Evolutionary conservation across 2,113 vertebrate species (phyloP).

Genomic region (Sitta europaea): DNA sequence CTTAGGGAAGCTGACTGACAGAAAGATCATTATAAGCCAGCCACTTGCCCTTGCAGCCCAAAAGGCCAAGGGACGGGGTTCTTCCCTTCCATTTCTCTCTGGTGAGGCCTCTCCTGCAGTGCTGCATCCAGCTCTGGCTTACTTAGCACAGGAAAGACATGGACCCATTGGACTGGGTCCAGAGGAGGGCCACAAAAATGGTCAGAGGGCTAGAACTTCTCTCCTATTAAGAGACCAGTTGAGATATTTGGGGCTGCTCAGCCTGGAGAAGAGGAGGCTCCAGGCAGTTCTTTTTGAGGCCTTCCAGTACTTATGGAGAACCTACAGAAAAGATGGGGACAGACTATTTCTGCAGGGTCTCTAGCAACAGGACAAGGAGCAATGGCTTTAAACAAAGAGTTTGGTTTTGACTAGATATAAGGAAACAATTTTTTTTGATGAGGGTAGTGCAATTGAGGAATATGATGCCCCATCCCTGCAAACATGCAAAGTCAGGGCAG

Average conservation of each 20-base stretch:
- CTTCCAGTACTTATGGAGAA: too few species aligned
- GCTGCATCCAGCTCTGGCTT: background rate
- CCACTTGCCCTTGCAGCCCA: rapidly evolving
- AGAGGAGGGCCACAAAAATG: background rate
- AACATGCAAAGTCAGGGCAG: background rate
- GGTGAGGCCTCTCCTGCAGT: background rate
- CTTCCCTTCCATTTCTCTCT: background rate
- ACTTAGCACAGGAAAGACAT: background rate
- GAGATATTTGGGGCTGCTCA: background rate
- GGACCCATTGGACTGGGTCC: background rate
- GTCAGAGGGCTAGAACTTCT: background rate
- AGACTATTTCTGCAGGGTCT: background rate
- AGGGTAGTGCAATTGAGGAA: background rate
- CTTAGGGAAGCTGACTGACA: background rate
- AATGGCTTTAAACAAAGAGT: background rate
- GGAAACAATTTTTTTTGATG: rapidly evolving
- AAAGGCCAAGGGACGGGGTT: background rate
- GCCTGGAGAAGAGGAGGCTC: background rate
- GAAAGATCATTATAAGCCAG: background rate
- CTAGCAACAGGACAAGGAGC: rapidly evolving
- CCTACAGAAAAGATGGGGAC: background rate
- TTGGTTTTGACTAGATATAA: background rate
- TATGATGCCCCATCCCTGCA: rapidly evolving
- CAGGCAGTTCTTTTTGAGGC: too few species aligned
- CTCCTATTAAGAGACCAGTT: rapidly evolving